phyloP scores from a whole-genome alignment of 2,888 invertebrate species.

The Leptinotarsa rubiginosa region DNA sequence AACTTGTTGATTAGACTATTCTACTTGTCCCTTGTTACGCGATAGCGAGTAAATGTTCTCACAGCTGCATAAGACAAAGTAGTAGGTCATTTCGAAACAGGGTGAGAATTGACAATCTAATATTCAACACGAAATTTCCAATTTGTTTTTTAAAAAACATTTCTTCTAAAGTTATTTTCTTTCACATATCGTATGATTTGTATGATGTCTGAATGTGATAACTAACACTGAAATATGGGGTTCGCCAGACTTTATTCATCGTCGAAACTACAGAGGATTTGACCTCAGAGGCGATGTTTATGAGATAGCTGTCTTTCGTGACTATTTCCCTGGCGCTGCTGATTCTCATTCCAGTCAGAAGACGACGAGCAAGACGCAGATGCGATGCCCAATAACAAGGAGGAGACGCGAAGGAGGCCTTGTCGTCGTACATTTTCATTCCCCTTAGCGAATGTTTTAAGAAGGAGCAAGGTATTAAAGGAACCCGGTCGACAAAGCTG shows the following conservation, averaged over 20 bases:
- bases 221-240: neutral
- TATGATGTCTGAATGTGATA: too few relatives aligned
- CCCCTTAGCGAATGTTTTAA: slow-evolving; percentile 63
- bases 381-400: slow-evolving; percentile 58
- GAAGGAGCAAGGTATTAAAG: slow-evolving; percentile 64
- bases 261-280: slow-evolving; percentile 9
- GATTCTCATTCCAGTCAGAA: slow-evolving; percentile 64
- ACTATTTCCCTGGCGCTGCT: slow-evolving; percentile 47
- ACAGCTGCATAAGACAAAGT: too few relatives aligned
- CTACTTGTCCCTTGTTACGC: too few relatives aligned
- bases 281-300: slow-evolving; percentile 30
- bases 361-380: slow-evolving; percentile 62
- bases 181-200: too few relatives aligned
- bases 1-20: too few relatives aligned
- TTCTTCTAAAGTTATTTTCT: too few relatives aligned
- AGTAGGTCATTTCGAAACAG: too few relatives aligned
- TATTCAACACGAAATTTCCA: too few relatives aligned
- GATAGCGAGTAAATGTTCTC: too few relatives aligned
- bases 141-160: too few relatives aligned
- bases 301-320: slow-evolving; percentile 29
- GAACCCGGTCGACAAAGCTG: slow-evolving; percentile 66
- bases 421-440: slow-evolving; percentile 64
- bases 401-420: slow-evolving; percentile 35
- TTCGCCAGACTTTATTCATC: neutral
- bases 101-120: too few relatives aligned